Percentiles rank a stretch among this genome's conserved stretches.
These are phyloP conservation scores for Scaptomyza flava DNA, from an alignment of 2,888 invertebrate genomes.

Conservation along the genomic window DNA sequence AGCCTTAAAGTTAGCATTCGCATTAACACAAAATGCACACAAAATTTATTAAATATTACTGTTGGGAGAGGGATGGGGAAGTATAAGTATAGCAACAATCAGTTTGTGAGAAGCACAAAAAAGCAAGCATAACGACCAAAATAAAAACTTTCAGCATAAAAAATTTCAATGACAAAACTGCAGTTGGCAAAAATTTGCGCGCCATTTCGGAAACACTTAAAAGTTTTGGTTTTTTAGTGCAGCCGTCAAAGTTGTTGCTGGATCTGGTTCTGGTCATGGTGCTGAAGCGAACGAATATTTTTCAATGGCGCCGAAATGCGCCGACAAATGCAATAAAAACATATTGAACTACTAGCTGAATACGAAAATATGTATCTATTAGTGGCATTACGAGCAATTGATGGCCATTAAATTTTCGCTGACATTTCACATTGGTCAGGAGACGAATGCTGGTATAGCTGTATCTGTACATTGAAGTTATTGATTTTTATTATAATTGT, in stretches of 20 bases:
- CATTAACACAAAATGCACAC: slow-evolving; percentile 23
- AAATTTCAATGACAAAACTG: slow-evolving; percentile 63
- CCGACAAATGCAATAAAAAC: slow-evolving; percentile 24
- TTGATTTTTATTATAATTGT: neutral
- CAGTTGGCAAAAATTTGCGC: slow-evolving; percentile 61
- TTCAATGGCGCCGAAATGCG: slow-evolving; percentile 40
- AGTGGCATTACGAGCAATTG: neutral
- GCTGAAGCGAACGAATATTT: slow-evolving; percentile 13
- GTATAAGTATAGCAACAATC: slow-evolving; percentile 18
- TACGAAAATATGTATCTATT: slow-evolving; percentile 6
- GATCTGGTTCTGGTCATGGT: neutral
- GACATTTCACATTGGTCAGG: neutral
- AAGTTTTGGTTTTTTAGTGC: slow-evolving; percentile 50
- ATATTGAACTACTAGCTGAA: slow-evolving; percentile 18
- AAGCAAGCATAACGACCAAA: slow-evolving; percentile 49
- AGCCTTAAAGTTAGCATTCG: slow-evolving; percentile 23
- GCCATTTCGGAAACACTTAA: slow-evolving; percentile 66
- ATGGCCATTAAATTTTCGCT: neutral
- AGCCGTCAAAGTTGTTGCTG: slow-evolving; percentile 20
- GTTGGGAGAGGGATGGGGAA: neutral
- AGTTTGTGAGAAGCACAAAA: slow-evolving; percentile 27
- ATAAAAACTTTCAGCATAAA: slow-evolving; percentile 57
- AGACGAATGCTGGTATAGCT: neutral
- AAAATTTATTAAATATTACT: slow-evolving; percentile 32
- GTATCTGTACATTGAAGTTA: neutral